Percentiles rank a stretch among this genome's conserved stretches.
Conservation (phyloP, 1,140 invertebrate genomes). For the Lordiphosa collinella region DNA sequence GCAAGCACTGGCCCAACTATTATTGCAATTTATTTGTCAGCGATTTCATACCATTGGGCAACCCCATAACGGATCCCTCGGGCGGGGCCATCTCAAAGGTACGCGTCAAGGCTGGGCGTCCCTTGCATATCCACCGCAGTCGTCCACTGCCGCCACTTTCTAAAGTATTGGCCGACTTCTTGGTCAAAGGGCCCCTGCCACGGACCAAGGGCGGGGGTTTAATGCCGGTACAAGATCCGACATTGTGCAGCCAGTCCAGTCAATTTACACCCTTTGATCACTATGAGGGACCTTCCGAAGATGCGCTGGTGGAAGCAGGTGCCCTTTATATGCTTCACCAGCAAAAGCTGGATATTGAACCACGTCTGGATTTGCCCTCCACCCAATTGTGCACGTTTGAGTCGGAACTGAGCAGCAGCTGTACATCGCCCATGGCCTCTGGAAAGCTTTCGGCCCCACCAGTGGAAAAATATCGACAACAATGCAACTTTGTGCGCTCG, state of each 20-base stretch:
- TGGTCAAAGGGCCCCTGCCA: background rate
- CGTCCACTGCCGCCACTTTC: constrained; percentile 36
- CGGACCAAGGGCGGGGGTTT: constrained; percentile 33
- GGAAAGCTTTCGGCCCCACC: background rate
- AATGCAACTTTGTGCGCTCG: background rate
- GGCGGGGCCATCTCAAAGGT: constrained; percentile 55
- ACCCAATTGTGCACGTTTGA: constrained; percentile 11
- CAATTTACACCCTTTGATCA: constrained; percentile 46
- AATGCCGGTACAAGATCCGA: background rate
- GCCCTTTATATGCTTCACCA: constrained; percentile 29
- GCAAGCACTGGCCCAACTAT: constrained; percentile 1
- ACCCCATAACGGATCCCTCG: constrained; percentile 37
- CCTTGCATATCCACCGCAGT: constrained; percentile 15
- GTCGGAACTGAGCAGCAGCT: constrained; percentile 6
- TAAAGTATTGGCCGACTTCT: constrained; percentile 15
- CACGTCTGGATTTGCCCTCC: constrained; percentile 18
- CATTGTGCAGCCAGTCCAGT: constrained; percentile 9
- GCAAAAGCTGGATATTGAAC: constrained; percentile 16
- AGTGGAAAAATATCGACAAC: background rate
- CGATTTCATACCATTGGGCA: constrained; percentile 38
- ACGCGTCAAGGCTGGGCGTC: background rate
- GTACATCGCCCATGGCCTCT: background rate
- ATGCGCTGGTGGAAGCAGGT: constrained; percentile 28
- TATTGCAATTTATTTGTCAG: constrained; percentile 28
- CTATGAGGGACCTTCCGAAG: constrained; percentile 59